These are phyloP conservation scores for Mimachlamys varia DNA, from an alignment of 2,888 invertebrate genomes.

Conservation along the genomic window DNA sequence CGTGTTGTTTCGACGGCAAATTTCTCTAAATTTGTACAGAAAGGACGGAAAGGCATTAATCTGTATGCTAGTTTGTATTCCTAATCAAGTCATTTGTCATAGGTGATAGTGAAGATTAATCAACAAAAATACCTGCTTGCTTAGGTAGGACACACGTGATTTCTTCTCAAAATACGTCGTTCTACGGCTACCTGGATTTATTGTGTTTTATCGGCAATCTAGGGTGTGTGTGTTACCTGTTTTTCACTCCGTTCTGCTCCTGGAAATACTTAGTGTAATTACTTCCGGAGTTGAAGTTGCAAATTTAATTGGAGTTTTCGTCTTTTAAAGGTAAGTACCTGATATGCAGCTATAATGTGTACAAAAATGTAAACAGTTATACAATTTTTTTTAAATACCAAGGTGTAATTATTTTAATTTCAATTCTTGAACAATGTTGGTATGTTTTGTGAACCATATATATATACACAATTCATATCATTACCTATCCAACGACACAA, in stretches of 20 bases:
- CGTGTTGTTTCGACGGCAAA: background rate
- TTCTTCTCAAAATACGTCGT: background rate
- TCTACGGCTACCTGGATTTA: background rate
- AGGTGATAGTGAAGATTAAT: background rate
- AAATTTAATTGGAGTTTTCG: background rate
- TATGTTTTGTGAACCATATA: background rate
- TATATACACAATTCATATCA: background rate
- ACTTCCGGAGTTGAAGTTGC: background rate
- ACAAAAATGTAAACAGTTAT: too few species aligned
- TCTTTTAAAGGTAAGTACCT: background rate
- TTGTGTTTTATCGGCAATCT: background rate
- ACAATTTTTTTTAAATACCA: too few species aligned
- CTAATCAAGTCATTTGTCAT: background rate
- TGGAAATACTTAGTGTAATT: background rate
- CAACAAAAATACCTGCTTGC: background rate
- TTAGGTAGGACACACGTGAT: background rate
- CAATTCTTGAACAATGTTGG: background rate
- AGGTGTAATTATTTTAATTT: background rate
- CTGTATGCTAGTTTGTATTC: background rate
- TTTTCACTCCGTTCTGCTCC: background rate
- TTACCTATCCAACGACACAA: background rate
- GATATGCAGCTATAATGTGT: too few species aligned
- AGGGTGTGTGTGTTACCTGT: background rate
- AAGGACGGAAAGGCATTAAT: conserved; percentile 17
- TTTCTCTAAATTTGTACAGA: conserved; percentile 4